Percentiles rank a stretch among this genome's conserved stretches.
phyloP scores from a whole-genome alignment of 2,888 invertebrate species.

The Liopterus haemorrhoidalis region DNA sequence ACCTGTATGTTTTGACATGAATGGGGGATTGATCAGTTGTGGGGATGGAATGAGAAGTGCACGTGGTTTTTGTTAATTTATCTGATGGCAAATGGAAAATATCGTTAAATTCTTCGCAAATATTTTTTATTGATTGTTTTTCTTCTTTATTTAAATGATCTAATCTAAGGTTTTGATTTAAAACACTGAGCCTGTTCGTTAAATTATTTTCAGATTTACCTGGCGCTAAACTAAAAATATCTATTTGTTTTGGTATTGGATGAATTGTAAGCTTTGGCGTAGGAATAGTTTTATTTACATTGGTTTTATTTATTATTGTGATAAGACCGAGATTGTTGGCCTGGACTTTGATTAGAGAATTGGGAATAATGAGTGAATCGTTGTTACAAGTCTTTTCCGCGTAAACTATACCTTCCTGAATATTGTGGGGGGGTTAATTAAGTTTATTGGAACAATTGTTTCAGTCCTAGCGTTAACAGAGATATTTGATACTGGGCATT shows the following conservation, averaged over 20 bases:
- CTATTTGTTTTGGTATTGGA: not conserved
- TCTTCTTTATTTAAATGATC: conserved; percentile 27
- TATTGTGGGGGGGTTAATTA: not conserved
- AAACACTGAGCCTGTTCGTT: not conserved
- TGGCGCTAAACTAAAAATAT: not conserved
- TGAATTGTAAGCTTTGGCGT: not conserved
- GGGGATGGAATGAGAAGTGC: not conserved
- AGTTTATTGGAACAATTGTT: conserved; percentile 2
- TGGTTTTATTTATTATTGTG: conserved; percentile 3
- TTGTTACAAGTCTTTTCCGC: not conserved
- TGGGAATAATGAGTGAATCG: not conserved
- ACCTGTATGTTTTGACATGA: conserved; percentile 2
- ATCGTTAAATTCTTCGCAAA: conserved; percentile 11
- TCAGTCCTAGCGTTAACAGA: conserved; percentile 7
- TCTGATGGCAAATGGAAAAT: conserved; percentile 5
- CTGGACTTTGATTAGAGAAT: not conserved
- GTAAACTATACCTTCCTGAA: conserved; percentile 8
- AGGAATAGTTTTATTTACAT: not conserved
- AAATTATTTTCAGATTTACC: not conserved
- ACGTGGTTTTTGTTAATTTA: conserved; percentile 4
- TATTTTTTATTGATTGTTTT: conserved; percentile 14
- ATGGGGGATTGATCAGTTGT: not conserved
- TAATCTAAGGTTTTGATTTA: not conserved
- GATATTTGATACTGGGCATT: conserved; percentile 1
- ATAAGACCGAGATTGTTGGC: not conserved